phyloP scores from a whole-genome alignment of 2,888 invertebrate genomes.

The Listrodromus nycthemerus region DNA sequence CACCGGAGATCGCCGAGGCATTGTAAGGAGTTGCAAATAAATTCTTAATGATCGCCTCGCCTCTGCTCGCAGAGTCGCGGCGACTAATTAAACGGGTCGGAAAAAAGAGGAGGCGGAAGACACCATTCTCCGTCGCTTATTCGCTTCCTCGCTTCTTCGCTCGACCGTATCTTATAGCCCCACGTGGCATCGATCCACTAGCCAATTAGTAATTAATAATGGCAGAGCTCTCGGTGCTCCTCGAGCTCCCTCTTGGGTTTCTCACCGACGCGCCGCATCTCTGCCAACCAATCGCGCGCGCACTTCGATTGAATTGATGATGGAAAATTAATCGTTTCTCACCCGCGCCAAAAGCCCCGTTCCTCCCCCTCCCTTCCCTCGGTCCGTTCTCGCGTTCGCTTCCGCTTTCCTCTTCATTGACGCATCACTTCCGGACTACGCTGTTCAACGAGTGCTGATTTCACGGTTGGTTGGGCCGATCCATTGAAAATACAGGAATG shows the following conservation, averaged over 20 bases:
- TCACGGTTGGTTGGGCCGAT: not conserved
- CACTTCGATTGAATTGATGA: slow-evolving; percentile 51
- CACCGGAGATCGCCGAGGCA: slow-evolving; percentile 74
- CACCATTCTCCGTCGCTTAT: slow-evolving; percentile 43
- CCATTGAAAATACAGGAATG: not conserved
- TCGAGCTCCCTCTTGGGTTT: slow-evolving; percentile 21
- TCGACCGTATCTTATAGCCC: slow-evolving; percentile 71
- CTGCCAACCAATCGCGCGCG: slow-evolving; percentile 39
- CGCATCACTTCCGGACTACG: slow-evolving; percentile 6
- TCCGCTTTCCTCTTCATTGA: not conserved
- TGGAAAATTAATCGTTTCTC: slow-evolving; percentile 51
- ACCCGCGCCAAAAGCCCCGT: not conserved
- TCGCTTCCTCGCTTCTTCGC: slow-evolving; percentile 36
- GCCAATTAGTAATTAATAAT: slow-evolving; percentile 80
- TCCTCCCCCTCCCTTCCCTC: not conserved
- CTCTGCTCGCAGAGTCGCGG: slow-evolving; percentile 55
- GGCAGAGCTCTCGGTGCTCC: slow-evolving; percentile 58
- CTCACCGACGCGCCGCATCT: slow-evolving; percentile 10
- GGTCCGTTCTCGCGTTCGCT: not conserved
- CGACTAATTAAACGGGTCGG: slow-evolving; percentile 74
- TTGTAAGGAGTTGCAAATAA: slow-evolving; percentile 79
- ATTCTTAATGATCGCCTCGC: slow-evolving; percentile 77
- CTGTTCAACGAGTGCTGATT: slow-evolving; percentile 11
- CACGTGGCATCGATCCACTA: slow-evolving; percentile 56
- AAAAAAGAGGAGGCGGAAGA: slow-evolving; percentile 50